Evolutionary conservation across 2,797 vertebrate species (phyloP).

Genomic region (Lerista edwardsae): DNA sequence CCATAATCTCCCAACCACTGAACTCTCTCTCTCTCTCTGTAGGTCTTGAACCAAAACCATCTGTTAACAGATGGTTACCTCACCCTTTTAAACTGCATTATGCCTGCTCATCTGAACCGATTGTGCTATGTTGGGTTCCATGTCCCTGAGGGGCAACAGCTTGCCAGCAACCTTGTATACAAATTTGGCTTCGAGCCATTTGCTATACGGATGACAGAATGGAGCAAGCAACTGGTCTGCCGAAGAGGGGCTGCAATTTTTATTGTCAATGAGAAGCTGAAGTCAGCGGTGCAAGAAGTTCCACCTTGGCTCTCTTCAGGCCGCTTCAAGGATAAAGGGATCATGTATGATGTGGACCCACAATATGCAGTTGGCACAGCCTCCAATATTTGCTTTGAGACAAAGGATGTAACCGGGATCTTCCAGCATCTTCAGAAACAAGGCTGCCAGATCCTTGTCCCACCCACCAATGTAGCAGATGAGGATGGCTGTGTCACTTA

Average conservation of each 20-base stretch:
- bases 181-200: conserved; percentile 85
- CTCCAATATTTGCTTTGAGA: conserved; percentile 91
- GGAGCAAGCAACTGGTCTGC: conserved; percentile 84
- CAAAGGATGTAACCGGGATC: conserved; percentile 80
- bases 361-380: conserved; percentile 80
- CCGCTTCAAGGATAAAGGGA: neutral
- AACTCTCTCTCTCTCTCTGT: neutral
- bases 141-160: conserved; percentile 78
- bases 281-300: neutral
- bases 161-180: conserved; percentile 79
- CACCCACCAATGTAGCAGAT: conserved; percentile 82
- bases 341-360: conserved; percentile 81
- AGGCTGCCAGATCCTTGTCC: conserved; percentile 84
- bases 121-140: conserved; percentile 90
- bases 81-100: conserved; percentile 51
- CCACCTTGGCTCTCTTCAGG: neutral
- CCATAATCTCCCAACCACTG: neutral
- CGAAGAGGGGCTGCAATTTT: conserved; percentile 84
- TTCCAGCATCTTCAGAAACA: conserved; percentile 72
- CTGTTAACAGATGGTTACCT: neutral
- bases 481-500: conserved; percentile 81
- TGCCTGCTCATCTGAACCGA: conserved; percentile 83
- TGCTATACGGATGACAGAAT: conserved; percentile 76
- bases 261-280: conserved; percentile 82
- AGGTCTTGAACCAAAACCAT: neutral